Evolutionary conservation across 2,797 vertebrate genomes (phyloP).

Genomic region (Coracias cyanogaster): DNA sequence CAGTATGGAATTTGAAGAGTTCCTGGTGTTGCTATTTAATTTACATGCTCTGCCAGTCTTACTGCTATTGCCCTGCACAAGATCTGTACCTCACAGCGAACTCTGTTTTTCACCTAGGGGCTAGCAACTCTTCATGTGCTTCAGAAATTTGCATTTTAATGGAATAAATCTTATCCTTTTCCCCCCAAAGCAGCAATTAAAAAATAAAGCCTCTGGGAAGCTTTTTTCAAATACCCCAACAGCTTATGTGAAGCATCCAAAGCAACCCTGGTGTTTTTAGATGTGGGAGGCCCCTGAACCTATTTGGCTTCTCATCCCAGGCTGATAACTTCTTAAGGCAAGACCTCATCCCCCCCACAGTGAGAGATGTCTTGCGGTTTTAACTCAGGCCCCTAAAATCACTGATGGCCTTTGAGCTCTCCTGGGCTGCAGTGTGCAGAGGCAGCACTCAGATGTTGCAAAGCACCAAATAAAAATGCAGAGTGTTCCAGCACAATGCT

Average conservation of each 20-base stretch:
- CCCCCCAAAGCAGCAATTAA: background rate
- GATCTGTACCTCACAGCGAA: background rate
- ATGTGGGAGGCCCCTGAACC: background rate
- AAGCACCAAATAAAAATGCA: background rate
- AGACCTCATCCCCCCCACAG: background rate
- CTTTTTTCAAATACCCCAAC: background rate
- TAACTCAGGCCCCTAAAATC: background rate
- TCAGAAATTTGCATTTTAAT: constrained; percentile 17
- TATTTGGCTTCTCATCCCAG: background rate
- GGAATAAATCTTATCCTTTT: background rate
- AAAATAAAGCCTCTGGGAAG: background rate
- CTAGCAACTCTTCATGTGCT: background rate
- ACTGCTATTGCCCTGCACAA: background rate
- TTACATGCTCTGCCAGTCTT: background rate
- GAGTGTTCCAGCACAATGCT: background rate
- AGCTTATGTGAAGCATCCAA: background rate
- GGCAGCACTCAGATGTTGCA: background rate
- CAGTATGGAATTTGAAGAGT: background rate
- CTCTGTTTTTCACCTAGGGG: background rate
- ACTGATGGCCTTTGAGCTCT: background rate
- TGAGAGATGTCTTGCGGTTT: accelerated
- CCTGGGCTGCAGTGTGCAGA: background rate
- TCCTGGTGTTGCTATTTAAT: background rate
- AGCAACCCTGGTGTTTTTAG: background rate
- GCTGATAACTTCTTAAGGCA: background rate